phyloP scores from a whole-genome alignment of 2,797 vertebrate genomes.

The Tapera naevia region DNA sequence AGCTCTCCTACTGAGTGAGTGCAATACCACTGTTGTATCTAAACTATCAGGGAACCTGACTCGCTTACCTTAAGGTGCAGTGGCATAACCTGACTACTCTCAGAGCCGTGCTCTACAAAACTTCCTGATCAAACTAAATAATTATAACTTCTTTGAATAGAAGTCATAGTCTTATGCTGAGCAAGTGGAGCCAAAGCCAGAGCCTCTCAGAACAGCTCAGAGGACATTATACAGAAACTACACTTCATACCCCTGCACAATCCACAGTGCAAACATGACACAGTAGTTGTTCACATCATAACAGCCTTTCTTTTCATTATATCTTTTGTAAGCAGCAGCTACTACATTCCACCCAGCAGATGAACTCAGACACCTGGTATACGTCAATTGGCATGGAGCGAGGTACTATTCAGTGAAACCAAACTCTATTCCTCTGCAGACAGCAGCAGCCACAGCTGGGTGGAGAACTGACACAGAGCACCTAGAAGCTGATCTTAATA shows the following conservation, averaged over 20 bases:
- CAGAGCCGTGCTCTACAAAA: neutral
- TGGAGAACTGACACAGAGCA: neutral
- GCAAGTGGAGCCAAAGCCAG: neutral
- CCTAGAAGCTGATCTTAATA: neutral
- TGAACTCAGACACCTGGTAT: neutral
- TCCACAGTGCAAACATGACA: neutral
- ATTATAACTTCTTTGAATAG: neutral
- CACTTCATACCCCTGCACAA: rapidly evolving
- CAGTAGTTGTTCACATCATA: too few relatives aligned
- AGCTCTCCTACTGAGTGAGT: neutral
- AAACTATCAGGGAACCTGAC: too few relatives aligned
- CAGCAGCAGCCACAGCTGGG: neutral
- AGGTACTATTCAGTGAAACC: neutral
- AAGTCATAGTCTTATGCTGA: neutral
- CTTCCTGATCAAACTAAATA: neutral
- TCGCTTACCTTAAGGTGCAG: neutral
- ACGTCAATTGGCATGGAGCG: rapidly evolving
- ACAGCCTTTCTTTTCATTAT: too few relatives aligned
- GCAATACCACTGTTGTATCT: neutral
- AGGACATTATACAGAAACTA: neutral
- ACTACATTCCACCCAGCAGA: neutral
- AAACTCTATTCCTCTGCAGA: neutral
- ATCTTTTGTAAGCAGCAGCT: neutral
- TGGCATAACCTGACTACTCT: neutral
- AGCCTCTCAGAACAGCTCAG: neutral